Percentiles rank a stretch among this genome's conserved stretches.
These are phyloP conservation scores for Delia radicum DNA, from an alignment of 1,140 invertebrate genomes.

Conservation along the genomic window DNA sequence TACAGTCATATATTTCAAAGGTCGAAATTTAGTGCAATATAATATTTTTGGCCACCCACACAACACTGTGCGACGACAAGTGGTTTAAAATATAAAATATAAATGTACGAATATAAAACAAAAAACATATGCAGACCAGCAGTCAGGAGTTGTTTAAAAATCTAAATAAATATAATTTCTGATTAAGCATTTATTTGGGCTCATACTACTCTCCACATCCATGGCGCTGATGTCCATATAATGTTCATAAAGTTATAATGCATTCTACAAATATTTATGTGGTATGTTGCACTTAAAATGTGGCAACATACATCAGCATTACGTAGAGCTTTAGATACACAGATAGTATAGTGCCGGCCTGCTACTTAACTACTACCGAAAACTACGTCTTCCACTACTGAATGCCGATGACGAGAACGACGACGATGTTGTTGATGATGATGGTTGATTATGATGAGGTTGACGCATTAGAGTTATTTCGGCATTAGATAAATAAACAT, in stretches of 20 bases:
- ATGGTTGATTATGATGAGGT: neutral
- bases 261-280: neutral
- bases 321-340: no score
- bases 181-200: neutral
- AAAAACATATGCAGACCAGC: no score
- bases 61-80: no score
- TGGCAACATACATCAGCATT: no score
- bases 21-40: no score
- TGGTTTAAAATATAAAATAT: no score
- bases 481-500: slow-evolving; percentile 22
- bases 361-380: neutral
- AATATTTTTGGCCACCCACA: no score
- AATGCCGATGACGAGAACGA: no score
- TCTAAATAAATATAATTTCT: slow-evolving; percentile 2
- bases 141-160: neutral
- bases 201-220: neutral
- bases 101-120: no score
- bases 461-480: slow-evolving; percentile 6
- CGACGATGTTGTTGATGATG: neutral
- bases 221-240: neutral
- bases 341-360: no score
- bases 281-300: slow-evolving; percentile 4
- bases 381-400: neutral
- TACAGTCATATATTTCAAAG: no score
- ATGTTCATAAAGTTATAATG: neutral